Percentiles rank a stretch among this genome's conserved stretches.
phyloP scores from a whole-genome alignment of 2,113 vertebrate genomes.

The Onychorhynchus coronatus region DNA sequence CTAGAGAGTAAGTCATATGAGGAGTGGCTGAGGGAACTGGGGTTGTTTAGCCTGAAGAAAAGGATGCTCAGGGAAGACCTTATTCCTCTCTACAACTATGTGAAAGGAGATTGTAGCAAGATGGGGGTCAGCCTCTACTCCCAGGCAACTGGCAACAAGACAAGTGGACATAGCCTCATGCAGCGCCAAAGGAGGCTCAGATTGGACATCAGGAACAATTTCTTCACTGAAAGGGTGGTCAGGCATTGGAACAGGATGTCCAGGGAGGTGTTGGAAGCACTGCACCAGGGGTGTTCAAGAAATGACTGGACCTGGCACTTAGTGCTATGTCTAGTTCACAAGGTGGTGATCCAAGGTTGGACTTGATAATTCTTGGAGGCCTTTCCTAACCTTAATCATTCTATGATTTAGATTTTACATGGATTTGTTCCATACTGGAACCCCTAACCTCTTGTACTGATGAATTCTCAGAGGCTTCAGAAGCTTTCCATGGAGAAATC shows the following conservation, averaged over 20 bases:
- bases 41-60: neutral
- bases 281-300: neutral
- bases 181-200: neutral
- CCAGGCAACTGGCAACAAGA: neutral
- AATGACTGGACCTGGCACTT: neutral
- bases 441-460: neutral
- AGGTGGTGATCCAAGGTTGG: neutral
- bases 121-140: neutral
- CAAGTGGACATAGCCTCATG: neutral
- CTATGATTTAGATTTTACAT: neutral
- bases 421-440: neutral
- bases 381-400: neutral
- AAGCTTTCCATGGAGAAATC: neutral
- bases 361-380: neutral
- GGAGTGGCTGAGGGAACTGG: neutral
- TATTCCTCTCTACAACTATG: neutral
- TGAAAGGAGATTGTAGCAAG: neutral
- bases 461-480: neutral
- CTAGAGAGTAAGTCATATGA: neutral
- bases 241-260: neutral
- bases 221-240: neutral
- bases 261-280: neutral
- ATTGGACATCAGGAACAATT: neutral
- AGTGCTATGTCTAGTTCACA: neutral
- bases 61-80: neutral